Percentiles rank a stretch among this genome's conserved stretches.
Evolutionary conservation across 1,140 invertebrate genomes (phyloP).

Genomic region (Battus philenor): DNA sequence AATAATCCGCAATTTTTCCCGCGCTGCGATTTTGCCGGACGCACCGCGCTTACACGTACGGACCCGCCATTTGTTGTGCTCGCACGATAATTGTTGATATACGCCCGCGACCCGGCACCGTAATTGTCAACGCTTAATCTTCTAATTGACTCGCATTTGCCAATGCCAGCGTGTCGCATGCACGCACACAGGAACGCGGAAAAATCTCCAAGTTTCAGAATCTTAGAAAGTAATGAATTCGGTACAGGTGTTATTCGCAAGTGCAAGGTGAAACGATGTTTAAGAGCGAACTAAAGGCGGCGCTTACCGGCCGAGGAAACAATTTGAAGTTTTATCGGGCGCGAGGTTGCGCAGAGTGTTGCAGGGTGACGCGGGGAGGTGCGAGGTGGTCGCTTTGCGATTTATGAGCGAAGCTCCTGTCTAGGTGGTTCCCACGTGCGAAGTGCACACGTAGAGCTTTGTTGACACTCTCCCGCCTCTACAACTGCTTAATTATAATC

Average conservation of each 20-base stretch:
- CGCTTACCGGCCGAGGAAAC: constrained; percentile 68
- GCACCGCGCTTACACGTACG: constrained; percentile 57
- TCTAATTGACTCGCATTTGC: constrained; percentile 74
- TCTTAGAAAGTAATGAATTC: constrained; percentile 21
- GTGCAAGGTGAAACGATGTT: constrained; percentile 73
- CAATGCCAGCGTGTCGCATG: constrained; percentile 62
- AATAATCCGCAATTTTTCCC: constrained; percentile 9
- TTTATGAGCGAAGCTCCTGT: constrained; percentile 60
- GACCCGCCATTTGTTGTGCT: constrained; percentile 67
- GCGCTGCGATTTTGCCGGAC: neutral
- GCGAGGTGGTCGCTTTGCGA: constrained; percentile 57
- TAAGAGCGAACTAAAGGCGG: constrained; percentile 71
- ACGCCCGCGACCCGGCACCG: constrained; percentile 68
- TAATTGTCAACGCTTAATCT: constrained; percentile 76
- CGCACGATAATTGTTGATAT: constrained; percentile 74
- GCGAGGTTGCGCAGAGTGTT: constrained; percentile 43
- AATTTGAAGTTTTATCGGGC: constrained; percentile 72
- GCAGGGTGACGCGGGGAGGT: no score
- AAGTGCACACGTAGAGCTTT: constrained; percentile 39
- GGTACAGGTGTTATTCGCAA: constrained; percentile 70
- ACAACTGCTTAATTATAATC: no score
- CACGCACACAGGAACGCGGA: neutral
- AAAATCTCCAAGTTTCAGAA: constrained; percentile 21
- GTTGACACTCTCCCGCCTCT: constrained; percentile 8
- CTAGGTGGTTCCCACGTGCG: constrained; percentile 36